Base-by-base conservation (phyloP, 2,797 vertebrate genomes). In the Xiphophorus birchmanni region DNA sequence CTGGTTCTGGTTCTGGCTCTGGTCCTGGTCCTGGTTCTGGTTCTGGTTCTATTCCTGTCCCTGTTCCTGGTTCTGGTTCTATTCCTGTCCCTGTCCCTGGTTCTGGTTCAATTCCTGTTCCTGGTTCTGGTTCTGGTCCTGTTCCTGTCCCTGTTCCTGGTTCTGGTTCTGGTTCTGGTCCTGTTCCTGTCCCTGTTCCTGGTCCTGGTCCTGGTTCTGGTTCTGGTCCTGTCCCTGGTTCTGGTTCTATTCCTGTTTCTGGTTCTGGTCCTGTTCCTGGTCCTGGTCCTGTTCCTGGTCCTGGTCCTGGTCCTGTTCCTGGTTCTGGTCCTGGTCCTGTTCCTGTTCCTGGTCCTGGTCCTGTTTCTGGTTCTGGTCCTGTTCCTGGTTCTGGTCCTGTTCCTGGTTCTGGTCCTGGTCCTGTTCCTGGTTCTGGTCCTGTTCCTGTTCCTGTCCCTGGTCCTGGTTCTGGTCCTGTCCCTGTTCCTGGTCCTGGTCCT, bases 281-380 rank as follows among this genome's bases (percentile, higher is more conserved):
- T 18, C 0, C 15, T 48, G 4, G 2, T 48, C 3, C 47, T 48
- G 47, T 2, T 10, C 6, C 60, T 42, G 37, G 21, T 69, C n/a
- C 95, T 96, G 0, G 21, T 42, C 6, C 60, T 42, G 37, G 21
- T 69, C n/a, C 95, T 96, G 0, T 98, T 5, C 1, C 47, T 48
- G 3, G 32, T 32, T 32, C 32, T 32, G 32, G 32, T 32, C 1
- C 32, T 32, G 32, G 1, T 0, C 32, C 32, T 32, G 32, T 32
- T 32, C 32, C 32, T 32, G 32, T 2, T 32, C 2, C 32, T 32
- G 32, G 32, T 32, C 2, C 32, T 32, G 4, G 48, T 50, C 18
- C 47, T 48, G 48, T 12, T 8, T 1, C 26, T 21, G 32, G 1
- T 97, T 26, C 95, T 96, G 0, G 98, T 18, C 1, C 32, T 32